Percentiles rank a stretch among this genome's conserved stretches.
Evolutionary conservation across 2,797 vertebrate species (phyloP).

Genomic region (Alauda arvensis): DNA sequence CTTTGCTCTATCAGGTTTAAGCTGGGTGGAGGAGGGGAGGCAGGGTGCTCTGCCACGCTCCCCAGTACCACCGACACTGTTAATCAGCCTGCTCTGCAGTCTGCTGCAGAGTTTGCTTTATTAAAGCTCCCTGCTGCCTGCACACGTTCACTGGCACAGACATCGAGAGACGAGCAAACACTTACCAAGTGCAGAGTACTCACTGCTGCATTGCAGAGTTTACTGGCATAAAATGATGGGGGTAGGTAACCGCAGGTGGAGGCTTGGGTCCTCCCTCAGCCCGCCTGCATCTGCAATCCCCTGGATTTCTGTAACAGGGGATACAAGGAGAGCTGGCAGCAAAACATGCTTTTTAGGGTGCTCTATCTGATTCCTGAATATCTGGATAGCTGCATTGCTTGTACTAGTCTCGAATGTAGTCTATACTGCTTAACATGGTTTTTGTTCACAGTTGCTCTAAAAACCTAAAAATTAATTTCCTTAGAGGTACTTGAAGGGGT

Average conservation of each 20-base stretch:
- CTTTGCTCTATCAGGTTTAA: slow-evolving; percentile 22
- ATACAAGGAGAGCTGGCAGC: neutral
- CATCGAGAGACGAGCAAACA: slow-evolving; percentile 41
- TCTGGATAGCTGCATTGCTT: neutral
- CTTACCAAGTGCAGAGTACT: slow-evolving; percentile 42
- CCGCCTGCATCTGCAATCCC: neutral
- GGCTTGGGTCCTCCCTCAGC: neutral
- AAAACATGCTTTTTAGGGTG: neutral
- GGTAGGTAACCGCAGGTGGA: slow-evolving; percentile 37
- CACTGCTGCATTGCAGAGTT: slow-evolving; percentile 67
- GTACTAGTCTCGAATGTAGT: neutral
- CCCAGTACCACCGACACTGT: neutral
- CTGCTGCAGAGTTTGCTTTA: slow-evolving; percentile 58
- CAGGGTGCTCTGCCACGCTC: neutral
- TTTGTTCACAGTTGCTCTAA: neutral
- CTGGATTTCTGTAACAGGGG: neutral
- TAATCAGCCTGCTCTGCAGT: slow-evolving; percentile 62
- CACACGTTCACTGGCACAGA: slow-evolving; percentile 58
- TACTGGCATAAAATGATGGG: slow-evolving; percentile 21
- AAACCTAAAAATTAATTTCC: neutral
- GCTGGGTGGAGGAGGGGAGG: slow-evolving; percentile 11
- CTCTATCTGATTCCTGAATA: neutral
- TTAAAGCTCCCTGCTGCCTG: slow-evolving; percentile 61
- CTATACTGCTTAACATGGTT: neutral
- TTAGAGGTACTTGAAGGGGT: neutral